phyloP scores from a whole-genome alignment of 2,888 invertebrate genomes.

The Pheosia gnoma region DNA sequence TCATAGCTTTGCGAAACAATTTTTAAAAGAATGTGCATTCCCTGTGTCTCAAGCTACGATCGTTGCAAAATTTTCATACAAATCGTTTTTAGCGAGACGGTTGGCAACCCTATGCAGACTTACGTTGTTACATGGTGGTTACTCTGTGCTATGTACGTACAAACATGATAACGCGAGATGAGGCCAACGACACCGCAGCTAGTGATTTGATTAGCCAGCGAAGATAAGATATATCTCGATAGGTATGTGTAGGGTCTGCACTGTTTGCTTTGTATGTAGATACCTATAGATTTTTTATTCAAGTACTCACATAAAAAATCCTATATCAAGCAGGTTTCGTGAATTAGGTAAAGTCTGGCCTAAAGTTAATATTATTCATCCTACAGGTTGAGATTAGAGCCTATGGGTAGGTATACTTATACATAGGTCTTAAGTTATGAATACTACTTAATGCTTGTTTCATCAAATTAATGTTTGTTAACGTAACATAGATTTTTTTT shows the following conservation, averaged over 20 bases:
- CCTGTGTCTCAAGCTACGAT: not conserved
- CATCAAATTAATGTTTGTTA: no score
- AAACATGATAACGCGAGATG: slow-evolving; percentile 50
- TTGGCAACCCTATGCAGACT: slow-evolving; percentile 2
- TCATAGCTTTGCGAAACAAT: not conserved
- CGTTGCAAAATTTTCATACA: not conserved
- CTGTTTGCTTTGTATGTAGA: no score
- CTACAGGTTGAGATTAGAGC: no score
- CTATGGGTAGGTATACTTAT: no score
- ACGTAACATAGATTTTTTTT: no score
- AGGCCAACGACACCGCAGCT: slow-evolving; percentile 49
- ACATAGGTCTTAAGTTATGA: no score
- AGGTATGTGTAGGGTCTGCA: not conserved
- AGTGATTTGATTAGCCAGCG: slow-evolving; percentile 45
- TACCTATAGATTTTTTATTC: no score
- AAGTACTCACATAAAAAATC: no score
- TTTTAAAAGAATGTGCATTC: not conserved
- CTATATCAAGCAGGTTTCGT: no score
- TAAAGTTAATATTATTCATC: no score
- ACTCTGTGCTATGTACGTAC: slow-evolving; percentile 17
- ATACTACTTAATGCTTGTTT: no score
- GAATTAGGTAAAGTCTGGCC: no score
- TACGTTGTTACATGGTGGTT: slow-evolving; percentile 10
- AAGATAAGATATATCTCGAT: slow-evolving; percentile 43
- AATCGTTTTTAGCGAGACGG: not conserved